Evolutionary conservation across 1,140 invertebrate species (phyloP), one percentile per base, ranked within the genome.

Genomic region (Wiebesia pumilae): DNA sequence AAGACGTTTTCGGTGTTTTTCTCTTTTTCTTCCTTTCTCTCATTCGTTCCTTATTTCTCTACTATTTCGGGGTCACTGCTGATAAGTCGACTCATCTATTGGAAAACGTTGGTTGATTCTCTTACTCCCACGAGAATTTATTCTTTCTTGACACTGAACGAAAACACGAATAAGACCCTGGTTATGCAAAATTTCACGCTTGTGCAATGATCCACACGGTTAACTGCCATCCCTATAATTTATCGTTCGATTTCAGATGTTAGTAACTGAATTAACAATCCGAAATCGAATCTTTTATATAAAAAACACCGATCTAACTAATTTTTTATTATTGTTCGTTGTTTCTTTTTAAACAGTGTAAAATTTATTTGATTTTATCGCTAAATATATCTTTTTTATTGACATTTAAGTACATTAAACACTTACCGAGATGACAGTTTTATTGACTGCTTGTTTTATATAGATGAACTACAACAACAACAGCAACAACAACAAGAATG

Each of bases 1-100:
- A 84, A 88, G 89, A 91, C 90, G 91, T 92, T 93, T 92, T 90
- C 91, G 90, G 88, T 83, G 85, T 89, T 47, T 83, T 30, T 83
- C 35, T n/a, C 24, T 33, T 21, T 62, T 21, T 35, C 33, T 38
- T 4, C 10, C 33, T 7, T 71, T 47, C 51, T 43, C 33, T 35
- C 43, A 14, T 69, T 58, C 89, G 88, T 84, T 67, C 35, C 47
- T 81, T 71, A 87, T 84, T 78, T 73, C 54, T 73, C 38, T 54
- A 54, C 67, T 73, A 40, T 67, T 54, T 73, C 75, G 77, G 67
- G 47, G 78, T 69, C 62, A 67, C 35, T 78, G 87, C 73, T 80
- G 86, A 85, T 84, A 88, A 88, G 84, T 85, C 78, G 71, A 85
- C 73, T 89, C 83, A 75, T 89, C 85, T 71, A 77, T 33, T 65